Conservation (phyloP, 2,888 invertebrate genomes). For the Acanthosepion pharaonis region DNA sequence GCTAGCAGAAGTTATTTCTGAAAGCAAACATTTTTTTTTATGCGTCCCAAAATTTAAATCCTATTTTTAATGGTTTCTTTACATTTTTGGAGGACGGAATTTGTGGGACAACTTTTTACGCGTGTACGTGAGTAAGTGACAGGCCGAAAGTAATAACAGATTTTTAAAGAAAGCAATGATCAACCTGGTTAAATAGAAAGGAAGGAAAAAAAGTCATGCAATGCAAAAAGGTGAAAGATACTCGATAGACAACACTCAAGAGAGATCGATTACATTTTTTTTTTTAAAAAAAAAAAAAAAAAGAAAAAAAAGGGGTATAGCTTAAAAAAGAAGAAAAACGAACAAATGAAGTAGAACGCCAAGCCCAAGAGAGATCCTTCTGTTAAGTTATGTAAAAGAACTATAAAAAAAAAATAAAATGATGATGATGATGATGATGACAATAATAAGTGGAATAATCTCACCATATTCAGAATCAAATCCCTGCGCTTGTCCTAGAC, state of each 20-base stretch:
- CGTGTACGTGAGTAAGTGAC: no score
- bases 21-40: no score
- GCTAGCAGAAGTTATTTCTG: no score
- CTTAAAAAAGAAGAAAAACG: background rate
- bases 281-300: no score
- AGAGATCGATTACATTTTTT: background rate
- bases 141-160: background rate
- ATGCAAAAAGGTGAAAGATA: background rate
- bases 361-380: background rate
- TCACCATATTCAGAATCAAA: constrained; percentile 44
- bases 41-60: no score
- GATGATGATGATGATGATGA: background rate
- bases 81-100: no score
- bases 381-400: background rate
- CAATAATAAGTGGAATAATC: background rate
- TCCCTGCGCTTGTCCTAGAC: constrained; percentile 42
- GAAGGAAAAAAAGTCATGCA: background rate
- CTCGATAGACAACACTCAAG: background rate
- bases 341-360: background rate
- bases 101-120: no score
- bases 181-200: background rate
- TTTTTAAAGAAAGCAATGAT: background rate
- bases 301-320: no score
- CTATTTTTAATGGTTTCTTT: no score
- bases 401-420: background rate